These are phyloP conservation scores for Macaca nemestrina DNA, from an alignment of 2,113 vertebrate species.

Conservation along the genomic window DNA sequence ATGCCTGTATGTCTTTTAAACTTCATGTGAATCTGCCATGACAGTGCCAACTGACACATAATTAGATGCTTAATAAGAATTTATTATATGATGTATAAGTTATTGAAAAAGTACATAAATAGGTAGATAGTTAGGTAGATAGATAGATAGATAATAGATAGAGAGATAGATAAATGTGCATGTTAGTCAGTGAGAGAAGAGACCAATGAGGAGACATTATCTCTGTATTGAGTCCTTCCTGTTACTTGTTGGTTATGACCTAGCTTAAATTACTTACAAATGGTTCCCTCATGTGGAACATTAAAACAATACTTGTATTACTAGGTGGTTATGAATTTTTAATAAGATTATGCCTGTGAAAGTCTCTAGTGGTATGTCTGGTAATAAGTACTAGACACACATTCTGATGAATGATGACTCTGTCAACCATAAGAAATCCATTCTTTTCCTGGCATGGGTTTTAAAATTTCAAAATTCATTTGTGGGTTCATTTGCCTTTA, in stretches of 20 bases:
- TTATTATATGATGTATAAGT: neutral
- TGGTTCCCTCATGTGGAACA: neutral
- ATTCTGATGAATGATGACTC: neutral
- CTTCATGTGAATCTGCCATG: neutral
- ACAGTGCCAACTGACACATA: neutral
- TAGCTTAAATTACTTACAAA: neutral
- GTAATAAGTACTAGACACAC: neutral
- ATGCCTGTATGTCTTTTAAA: neutral
- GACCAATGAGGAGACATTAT: neutral
- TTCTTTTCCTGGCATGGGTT: neutral
- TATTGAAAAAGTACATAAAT: neutral
- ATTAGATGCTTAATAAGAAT: neutral
- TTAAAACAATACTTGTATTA: neutral
- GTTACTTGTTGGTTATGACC: neutral
- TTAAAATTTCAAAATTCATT: neutral
- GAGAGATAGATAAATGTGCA: neutral
- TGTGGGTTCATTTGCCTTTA: neutral
- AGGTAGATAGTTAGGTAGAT: too few species aligned
- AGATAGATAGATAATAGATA: too few species aligned
- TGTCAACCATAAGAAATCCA: neutral
- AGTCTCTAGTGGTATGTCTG: neutral
- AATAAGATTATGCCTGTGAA: neutral
- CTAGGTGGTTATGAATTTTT: neutral
- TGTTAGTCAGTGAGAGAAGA: neutral
- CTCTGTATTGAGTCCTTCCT: neutral